Base-by-base conservation (phyloP, 2,888 invertebrate species). In the Sialis fuliginosa region DNA sequence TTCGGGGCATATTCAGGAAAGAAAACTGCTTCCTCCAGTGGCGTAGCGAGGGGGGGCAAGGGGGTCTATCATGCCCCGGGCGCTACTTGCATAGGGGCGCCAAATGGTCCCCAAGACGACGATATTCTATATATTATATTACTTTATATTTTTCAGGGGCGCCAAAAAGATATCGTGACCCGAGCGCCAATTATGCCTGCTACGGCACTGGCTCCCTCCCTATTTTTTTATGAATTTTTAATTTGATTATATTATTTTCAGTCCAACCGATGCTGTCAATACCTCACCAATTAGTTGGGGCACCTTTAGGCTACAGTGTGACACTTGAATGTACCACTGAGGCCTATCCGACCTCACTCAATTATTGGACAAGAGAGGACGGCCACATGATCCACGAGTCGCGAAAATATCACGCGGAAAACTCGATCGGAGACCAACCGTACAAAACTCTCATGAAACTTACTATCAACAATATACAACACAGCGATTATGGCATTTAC, bases 251-350 rank as follows among this genome's bases (percentile, higher is more conserved):
- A 22, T 45, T 50, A 44, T 59, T 71, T 71, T 46, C 69, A 91
- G 90, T 91, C 70, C 86, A 90, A 1, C 90, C 91, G 6, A 88
- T 89, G 87, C 72, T 91, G 48, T 87, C 82, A 82, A 89, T 91
- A 58, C 88, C 89, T 5, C 86, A 90, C 67, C 90, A 91, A 64
- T 70, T 90, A 53, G 88, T 91, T 35, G 88, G 89, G 32, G 85
- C 85, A 10, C 87, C 88, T 1, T 69, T 85, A 49, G 82, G 81
- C 52, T 85, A 81, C 63, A 82, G 83, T 56, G 82, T 89, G 7
- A 87, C 86, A 5, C 66, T 91, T 51, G 89, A 90, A 66, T 91
- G 91, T 61, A 82, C 83, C 61, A 87, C 89, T 6, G 91, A 91
- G 66, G 90, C 91, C 2, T 86, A 89, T 67, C 91, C 91, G 4